Base-by-base conservation (phyloP, 2,113 vertebrate genomes). In the Tringa solitaria region DNA sequence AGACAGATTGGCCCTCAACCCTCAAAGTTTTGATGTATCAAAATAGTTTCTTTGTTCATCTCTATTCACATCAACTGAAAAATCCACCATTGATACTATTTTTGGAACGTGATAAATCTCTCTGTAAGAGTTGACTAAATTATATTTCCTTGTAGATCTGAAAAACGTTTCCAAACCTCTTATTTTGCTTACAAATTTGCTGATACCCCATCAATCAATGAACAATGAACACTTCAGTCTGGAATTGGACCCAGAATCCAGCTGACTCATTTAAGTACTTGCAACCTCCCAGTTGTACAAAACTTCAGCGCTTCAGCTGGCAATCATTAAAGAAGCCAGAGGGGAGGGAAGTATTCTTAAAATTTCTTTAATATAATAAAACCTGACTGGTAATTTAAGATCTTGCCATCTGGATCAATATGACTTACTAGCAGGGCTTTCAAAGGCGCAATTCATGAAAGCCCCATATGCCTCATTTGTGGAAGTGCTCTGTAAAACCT, bases 301-400 rank as follows among this genome's bases (percentile, higher is more conserved):
- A 96, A 90, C 85, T 86, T 79, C 72, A 59, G 84, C 79, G 43
- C 77, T 97, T 97, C 93, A 94, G 86, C 81, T 93, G 59, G 94
- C 65, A 95, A 87, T 87, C 84, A 83, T 89, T 94, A 30, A 87
- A 93, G 43, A 33, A 57, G 23, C 8, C 12, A 14, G 27, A 13
- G 5, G 24, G 27, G 14, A 6, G 28, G 87, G 89, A 90, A 75
- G 78, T 65, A 93, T 82, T 95, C 90, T 95, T 81, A 70, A 90
- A 84, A 88, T 89, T 95, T 93, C 81, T 94, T 96, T 94, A 81
- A 87, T 80, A 45, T 96, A 96, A 96, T 97, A 97, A 97, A 97
- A 95, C 35, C 92, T 87, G 90, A 95, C 84, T 90, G 53, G 85
- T 94, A 96, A 97, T 96, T 96, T 96, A 97, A 92, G 70, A 93